Percentiles rank a stretch among this genome's conserved stretches.
Conservation (phyloP, 2,797 vertebrate genomes). For the Sebastes cheni region DNA sequence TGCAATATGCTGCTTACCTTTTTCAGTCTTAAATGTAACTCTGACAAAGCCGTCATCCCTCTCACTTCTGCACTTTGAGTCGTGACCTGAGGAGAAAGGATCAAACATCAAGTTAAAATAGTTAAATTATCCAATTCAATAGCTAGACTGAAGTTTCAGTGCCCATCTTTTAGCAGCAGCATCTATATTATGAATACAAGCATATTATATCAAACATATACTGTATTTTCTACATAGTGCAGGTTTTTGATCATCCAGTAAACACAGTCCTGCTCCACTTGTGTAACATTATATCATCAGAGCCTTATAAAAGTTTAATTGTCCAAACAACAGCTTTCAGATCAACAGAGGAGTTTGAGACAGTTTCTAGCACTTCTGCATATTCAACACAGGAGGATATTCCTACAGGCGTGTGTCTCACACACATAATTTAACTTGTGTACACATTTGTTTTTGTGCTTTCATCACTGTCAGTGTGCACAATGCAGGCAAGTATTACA, state of each 20-base stretch:
- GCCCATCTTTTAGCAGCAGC: not conserved
- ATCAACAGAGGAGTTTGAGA: not conserved
- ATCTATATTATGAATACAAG: not conserved
- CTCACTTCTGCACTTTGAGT: slow-evolving; percentile 85
- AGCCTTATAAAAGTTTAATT: not conserved
- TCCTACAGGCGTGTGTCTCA: not conserved
- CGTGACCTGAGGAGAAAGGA: slow-evolving; percentile 78
- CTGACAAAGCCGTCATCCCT: slow-evolving; percentile 93
- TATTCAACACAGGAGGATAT: not conserved
- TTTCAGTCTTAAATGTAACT: slow-evolving; percentile 93
- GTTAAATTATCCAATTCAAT: not conserved
- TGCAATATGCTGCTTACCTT: slow-evolving; percentile 80
- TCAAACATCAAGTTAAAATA: not conserved
- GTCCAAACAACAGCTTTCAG: not conserved
- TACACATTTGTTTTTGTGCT: not conserved
- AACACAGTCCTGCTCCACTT: not conserved
- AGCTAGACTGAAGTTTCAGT: not conserved
- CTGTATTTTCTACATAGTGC: not conserved
- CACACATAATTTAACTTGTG: not conserved
- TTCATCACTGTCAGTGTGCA: not conserved
- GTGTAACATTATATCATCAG: not conserved
- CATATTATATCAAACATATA: not conserved
- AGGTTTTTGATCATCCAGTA: not conserved
- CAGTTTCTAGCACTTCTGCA: not conserved
- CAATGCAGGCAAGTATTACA: not conserved